Base-by-base conservation (phyloP, 2,888 invertebrate species). In the Tetramorium bicarinatum region DNA sequence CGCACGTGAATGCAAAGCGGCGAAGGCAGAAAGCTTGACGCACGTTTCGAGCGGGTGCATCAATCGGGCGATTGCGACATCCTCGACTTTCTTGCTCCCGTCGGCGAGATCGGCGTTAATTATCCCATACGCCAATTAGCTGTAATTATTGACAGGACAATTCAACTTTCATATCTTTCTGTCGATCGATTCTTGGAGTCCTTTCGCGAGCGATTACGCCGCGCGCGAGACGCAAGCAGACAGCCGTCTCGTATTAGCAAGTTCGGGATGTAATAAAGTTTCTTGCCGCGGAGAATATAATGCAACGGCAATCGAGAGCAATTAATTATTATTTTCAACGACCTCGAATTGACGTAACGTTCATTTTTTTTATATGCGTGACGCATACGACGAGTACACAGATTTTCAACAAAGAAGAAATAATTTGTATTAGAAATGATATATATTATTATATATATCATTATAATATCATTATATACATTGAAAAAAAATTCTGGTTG, bases 91-190 rank as follows among this genome's bases (percentile, higher is more conserved):
- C 72, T 38, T 47, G 3, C 56, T 56, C 25, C 21, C 21, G 47
- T 18, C 47, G 71, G 34, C 34, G 56, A 79, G 56, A 79, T 56
- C 56, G 56, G 38, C 34, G 47, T 80, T 80, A 80, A 79, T 71
- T 79, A 71, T 34, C 56, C 38, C 44, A 29, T 13, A n/a, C 44
- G 25, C 71, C 59, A 79, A 80, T 80, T 80, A 80, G 18, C 15
- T 13, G 9, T 72, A 80, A 72, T 80, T 80, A 80, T 80, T 72
- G 47, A 72, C 56, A 47, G 44, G 21, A 79, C 72, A 80, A 80
- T 80, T 72, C 59, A 47, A 25, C 56, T 71, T 52, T 79, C 34
- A 34, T 21, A 71, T 59, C 34, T 61, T 21, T 47, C 21, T 47
- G 59, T 18, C 29, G 47, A 72, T 72, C 25, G 34, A 25, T 4